Percentiles rank a stretch among this genome's conserved stretches.
These are phyloP conservation scores for Carposina sasakii DNA, from an alignment of 1,140 invertebrate species.

Conservation along the genomic window DNA sequence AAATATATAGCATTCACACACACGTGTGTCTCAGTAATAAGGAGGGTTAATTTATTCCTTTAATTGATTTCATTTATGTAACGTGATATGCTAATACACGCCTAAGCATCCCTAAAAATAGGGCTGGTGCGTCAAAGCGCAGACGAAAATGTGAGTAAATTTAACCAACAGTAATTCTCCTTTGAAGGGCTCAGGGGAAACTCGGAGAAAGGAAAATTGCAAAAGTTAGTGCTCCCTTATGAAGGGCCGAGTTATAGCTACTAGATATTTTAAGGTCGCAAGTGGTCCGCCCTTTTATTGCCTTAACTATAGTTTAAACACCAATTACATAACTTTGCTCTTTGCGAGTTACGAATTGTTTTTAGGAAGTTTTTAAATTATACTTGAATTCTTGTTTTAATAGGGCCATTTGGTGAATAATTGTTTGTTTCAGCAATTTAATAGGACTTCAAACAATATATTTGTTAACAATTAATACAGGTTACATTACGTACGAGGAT, in stretches of 20 bases:
- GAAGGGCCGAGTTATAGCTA: constrained; percentile 38
- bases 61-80: too few relatives aligned
- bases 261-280: constrained; percentile 36
- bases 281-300: constrained; percentile 27
- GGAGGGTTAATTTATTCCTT: too few relatives aligned
- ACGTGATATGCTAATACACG: too few relatives aligned
- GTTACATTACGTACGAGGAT: too few relatives aligned
- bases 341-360: constrained; percentile 33
- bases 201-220: constrained; percentile 56
- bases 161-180: constrained; percentile 65
- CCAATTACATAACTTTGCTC: constrained; percentile 25
- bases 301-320: constrained; percentile 32
- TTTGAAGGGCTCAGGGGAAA: constrained; percentile 57
- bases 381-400: too few relatives aligned
- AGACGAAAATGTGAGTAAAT: constrained; percentile 64
- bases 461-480: too few relatives aligned
- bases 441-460: too few relatives aligned
- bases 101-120: too few relatives aligned
- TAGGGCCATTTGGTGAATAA: too few relatives aligned
- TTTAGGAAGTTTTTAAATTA: constrained; percentile 37
- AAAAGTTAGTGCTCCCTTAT: constrained; percentile 65
- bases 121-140: too few relatives aligned
- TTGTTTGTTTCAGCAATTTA: constrained; percentile 19
- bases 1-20: too few relatives aligned
- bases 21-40: too few relatives aligned